These are phyloP conservation scores for Strix aluco DNA, from an alignment of 2,113 vertebrate genomes.

Conservation along the genomic window DNA sequence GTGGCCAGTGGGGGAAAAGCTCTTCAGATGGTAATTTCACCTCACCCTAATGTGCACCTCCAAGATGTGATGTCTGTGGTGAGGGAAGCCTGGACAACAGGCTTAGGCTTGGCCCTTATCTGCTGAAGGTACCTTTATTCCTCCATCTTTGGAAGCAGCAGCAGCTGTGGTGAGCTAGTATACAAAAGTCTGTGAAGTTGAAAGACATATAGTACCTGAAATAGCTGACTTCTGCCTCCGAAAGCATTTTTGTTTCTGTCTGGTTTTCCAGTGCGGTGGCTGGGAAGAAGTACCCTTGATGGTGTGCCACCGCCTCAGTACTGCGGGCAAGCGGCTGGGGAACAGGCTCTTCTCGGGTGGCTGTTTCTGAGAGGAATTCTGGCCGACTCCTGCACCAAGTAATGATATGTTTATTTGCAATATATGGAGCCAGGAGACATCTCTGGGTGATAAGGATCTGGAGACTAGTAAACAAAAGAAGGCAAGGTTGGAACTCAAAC, in stretches of 20 bases:
- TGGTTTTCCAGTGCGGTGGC: background rate
- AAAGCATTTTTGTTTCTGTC: background rate
- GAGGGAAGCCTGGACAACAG: background rate
- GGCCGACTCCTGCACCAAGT: background rate
- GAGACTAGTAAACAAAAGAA: conserved; percentile 27
- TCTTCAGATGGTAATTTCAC: background rate
- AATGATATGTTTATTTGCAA: conserved; percentile 29
- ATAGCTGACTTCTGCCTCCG: background rate
- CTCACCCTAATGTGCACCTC: background rate
- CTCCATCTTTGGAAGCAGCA: background rate
- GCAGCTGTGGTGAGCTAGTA: background rate
- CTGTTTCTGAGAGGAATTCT: background rate
- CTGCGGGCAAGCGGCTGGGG: accelerated
- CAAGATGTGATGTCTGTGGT: background rate
- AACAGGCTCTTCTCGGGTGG: background rate
- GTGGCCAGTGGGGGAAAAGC: background rate
- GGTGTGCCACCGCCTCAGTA: background rate
- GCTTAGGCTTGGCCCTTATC: background rate
- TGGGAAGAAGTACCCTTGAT: background rate
- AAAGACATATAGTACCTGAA: background rate
- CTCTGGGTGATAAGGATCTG: conserved; percentile 16
- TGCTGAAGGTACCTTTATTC: background rate
- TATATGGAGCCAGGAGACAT: background rate
- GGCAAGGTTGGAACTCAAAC: background rate
- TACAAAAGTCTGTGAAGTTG: background rate